Base-by-base conservation (phyloP, 2,113 vertebrate genomes). In the Apodemus sylvaticus region DNA sequence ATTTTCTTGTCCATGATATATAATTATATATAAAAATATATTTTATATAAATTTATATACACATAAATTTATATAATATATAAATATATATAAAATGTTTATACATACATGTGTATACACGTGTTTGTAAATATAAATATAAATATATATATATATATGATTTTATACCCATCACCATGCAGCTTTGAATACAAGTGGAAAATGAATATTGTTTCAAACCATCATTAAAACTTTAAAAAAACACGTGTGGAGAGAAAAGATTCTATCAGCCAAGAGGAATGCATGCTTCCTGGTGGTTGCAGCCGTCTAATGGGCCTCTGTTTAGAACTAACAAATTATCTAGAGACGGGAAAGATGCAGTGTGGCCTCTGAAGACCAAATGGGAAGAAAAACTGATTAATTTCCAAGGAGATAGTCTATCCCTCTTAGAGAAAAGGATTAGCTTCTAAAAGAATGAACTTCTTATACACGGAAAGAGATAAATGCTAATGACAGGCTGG, bases 351-450 rank as follows among this genome's bases (percentile, higher is more conserved):
- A 82, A 95, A 76, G 79, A 90, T 31, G 55, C 71, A 64, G 17
- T 76, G 12, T 34, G 79, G n/a, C 85, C 95, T 93, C 74, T 87
- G 86, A 89, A 95, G 73, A 93, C 60, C 85, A 94, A 94, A 94
- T 48, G 68, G 82, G 42, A 96, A 94, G 81, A 71, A 95, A 95
- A 91, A 64, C 74, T 48, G 93, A 89, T 83, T 83, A 79, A 90
- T 95, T 98, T 97, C 90, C 74, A 82, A 97, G 93, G 90, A 91
- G 94, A 96, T 42, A 94, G 42, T 93, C 89, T 79, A 74, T 90
- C 68, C 86, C 82, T 94, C 96, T 89, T 96, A 86, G 77, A 94
- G 94, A 94, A 96, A 95, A 93, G 94, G 89, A 95, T 96, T 96
- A 97, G 95, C 94, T 96, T 81, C 53, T 91, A 94, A 96, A 94